These are phyloP conservation scores for Moxostoma hubbsi DNA, from an alignment of 2,797 vertebrate species.

Conservation along the genomic window DNA sequence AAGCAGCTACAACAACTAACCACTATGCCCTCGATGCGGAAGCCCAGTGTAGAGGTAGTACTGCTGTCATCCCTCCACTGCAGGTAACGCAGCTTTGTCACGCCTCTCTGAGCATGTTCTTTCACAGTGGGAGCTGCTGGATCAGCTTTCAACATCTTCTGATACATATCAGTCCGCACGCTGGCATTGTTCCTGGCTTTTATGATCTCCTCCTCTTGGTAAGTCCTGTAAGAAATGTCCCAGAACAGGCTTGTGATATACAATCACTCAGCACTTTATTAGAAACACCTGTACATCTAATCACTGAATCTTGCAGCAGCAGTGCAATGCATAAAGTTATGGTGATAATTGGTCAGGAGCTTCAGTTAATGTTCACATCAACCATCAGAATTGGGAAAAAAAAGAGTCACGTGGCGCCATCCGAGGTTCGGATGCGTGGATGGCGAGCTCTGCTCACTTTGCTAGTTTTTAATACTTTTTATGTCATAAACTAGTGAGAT, in stretches of 20 bases:
- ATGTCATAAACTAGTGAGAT: too few species aligned
- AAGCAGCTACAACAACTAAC: conserved; percentile 60
- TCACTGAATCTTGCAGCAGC: too few species aligned
- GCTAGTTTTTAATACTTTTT: too few species aligned
- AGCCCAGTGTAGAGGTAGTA: conserved; percentile 83
- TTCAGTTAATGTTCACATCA: too few species aligned
- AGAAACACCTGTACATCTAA: too few species aligned
- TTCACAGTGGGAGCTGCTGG: conserved; percentile 78
- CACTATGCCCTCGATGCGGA: conserved; percentile 89
- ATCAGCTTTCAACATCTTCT: conserved; percentile 88
- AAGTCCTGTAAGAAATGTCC: conserved; percentile 76
- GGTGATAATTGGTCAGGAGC: too few species aligned
- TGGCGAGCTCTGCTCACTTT: too few species aligned
- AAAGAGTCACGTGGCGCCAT: too few species aligned
- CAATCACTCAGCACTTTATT: too few species aligned
- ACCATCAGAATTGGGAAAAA: too few species aligned
- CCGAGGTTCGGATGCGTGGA: too few species aligned
- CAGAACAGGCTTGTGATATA: not conserved
- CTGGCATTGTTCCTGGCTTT: conserved; percentile 75
- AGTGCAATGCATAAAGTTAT: too few species aligned
- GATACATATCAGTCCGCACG: conserved; percentile 85
- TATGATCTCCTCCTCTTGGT: conserved; percentile 84
- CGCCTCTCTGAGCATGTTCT: conserved; percentile 78
- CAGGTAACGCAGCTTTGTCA: conserved; percentile 89
- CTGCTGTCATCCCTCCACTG: conserved; percentile 86